Conservation (phyloP, 2,888 invertebrate species). For the Caenorhabditis macrosperma region DNA sequence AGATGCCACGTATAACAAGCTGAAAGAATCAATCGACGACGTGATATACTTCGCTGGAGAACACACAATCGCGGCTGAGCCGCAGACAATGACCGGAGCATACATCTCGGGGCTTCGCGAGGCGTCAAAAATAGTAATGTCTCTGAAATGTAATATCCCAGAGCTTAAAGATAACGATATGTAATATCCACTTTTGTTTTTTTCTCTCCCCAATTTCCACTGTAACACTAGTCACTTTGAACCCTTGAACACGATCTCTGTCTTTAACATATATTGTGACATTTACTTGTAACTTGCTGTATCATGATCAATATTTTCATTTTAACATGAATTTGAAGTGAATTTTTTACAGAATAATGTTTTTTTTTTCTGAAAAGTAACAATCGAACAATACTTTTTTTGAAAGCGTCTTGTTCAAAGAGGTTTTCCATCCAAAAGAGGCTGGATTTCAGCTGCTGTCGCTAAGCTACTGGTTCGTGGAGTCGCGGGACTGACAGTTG, state of each 20-base stretch:
- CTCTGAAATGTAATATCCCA: conserved; percentile 3
- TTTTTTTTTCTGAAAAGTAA: too few relatives aligned
- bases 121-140: conserved; percentile 75
- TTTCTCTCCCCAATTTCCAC: neutral
- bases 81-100: conserved; percentile 82
- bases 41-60: conserved; percentile 82
- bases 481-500: too few relatives aligned
- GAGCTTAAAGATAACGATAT: conserved; percentile 1
- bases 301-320: too few relatives aligned
- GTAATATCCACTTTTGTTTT: neutral
- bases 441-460: too few relatives aligned
- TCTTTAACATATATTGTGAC: too few relatives aligned
- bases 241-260: neutral
- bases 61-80: conserved; percentile 68
- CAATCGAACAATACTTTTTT: too few relatives aligned
- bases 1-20: conserved; percentile 80
- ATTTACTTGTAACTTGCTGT: too few relatives aligned
- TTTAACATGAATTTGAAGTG: too few relatives aligned
- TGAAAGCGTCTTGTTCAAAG: too few relatives aligned
- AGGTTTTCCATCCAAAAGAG: too few relatives aligned
- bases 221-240: neutral
- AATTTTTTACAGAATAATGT: too few relatives aligned
- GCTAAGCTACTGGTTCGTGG: too few relatives aligned
- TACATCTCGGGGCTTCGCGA: conserved; percentile 82
- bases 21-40: conserved; percentile 81